phyloP scores from a whole-genome alignment of 2,888 invertebrate genomes.

The Pseudococcus longispinus region DNA sequence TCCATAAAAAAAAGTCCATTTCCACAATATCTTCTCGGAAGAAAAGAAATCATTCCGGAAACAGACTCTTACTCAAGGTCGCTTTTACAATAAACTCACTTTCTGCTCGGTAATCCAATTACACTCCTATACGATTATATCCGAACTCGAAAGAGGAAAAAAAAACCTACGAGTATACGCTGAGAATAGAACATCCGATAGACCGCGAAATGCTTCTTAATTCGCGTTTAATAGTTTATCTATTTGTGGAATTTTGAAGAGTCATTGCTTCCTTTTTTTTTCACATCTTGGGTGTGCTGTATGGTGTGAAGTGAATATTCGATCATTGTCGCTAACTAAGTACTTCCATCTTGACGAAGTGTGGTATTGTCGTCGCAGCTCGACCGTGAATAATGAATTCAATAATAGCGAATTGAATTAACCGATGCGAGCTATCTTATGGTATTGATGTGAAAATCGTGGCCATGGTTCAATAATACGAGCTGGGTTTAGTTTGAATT shows the following conservation, averaged over 20 bases:
- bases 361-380: not conserved
- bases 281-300: not conserved
- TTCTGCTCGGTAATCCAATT: not conserved
- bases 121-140: not conserved
- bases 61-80: not conserved
- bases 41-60: not conserved
- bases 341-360: not conserved
- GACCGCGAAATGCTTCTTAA: constrained; percentile 21
- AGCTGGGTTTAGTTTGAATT: not conserved
- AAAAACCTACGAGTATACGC: not conserved
- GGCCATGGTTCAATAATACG: not conserved
- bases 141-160: not conserved
- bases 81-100: not conserved
- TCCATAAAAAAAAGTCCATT: not conserved
- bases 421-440: not conserved
- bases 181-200: not conserved
- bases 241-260: not conserved
- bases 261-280: constrained; percentile 15
- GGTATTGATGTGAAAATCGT: not conserved
- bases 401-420: not conserved
- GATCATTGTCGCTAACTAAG: not conserved
- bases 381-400: not conserved
- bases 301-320: not conserved
- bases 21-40: not conserved
- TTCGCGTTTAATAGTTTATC: constrained; percentile 16